These are phyloP conservation scores for Hozukius guyotensis DNA, from an alignment of 2,797 vertebrate species.

Conservation along the genomic window DNA sequence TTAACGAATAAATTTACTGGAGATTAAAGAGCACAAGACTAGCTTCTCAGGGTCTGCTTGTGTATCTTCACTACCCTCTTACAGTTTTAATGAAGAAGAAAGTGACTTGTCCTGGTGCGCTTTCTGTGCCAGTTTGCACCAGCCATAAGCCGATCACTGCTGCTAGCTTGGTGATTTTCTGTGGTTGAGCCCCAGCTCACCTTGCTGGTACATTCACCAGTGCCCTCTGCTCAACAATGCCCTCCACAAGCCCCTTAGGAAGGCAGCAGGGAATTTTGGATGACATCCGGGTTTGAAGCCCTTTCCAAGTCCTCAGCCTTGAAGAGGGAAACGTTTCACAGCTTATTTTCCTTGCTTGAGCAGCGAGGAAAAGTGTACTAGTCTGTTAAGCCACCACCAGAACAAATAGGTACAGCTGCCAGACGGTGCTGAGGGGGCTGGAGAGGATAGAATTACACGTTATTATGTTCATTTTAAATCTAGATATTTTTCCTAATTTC, in stretches of 20 bases:
- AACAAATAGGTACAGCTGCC: constrained; percentile 76
- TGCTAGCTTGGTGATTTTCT: constrained; percentile 15
- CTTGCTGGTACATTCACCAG: constrained; percentile 59
- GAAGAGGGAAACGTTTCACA: constrained; percentile 74
- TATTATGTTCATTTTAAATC: constrained; percentile 79
- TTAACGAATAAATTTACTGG: background rate
- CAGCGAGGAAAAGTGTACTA: constrained; percentile 59
- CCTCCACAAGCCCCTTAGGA: constrained; percentile 61
- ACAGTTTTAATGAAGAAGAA: background rate
- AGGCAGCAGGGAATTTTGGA: constrained; percentile 69
- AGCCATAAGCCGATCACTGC: constrained; percentile 46
- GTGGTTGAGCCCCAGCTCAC: constrained; percentile 50
- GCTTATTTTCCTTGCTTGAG: constrained; percentile 68
- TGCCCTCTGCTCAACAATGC: constrained; percentile 58
- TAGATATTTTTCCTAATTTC: constrained; percentile 73
- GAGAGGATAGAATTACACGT: constrained; percentile 64
- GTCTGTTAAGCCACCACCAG: constrained; percentile 64
- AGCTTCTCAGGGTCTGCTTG: background rate
- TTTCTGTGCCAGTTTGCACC: constrained; percentile 19
- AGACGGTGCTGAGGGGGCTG: constrained; percentile 63
- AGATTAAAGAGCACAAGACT: background rate
- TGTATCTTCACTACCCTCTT: background rate
- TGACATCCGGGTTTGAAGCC: constrained; percentile 76
- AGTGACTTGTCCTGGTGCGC: constrained; percentile 17
- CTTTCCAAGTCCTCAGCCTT: constrained; percentile 77